Base-by-base conservation (phyloP, 2,797 vertebrate genomes). In the Protosalanx chinensis region DNA sequence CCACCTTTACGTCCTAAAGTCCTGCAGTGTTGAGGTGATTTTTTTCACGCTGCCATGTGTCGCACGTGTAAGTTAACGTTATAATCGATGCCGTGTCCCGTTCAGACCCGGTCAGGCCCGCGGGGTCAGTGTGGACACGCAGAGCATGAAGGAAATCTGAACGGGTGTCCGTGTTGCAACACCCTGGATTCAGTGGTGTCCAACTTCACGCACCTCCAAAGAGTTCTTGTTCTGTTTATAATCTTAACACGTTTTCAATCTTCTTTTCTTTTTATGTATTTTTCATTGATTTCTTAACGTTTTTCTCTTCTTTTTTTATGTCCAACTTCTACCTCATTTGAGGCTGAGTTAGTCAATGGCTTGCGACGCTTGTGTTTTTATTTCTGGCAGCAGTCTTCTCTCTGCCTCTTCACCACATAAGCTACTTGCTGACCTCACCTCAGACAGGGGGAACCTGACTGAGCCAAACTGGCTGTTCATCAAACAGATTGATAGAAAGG, bases 301-400 rank as follows among this genome's bases (percentile, higher is more conserved):
- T 37, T 71, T 73, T 85, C 16, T 20, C 27, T 66, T n/a, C n/a
- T 82, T 75, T 82, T 76, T 23, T 20, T 49, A 49, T n/a, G 57
- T 76, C 80, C 46, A 82, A 81, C 76, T 89, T 88, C 90, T 91
- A 92, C 90, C 90, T 92, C 90, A 68, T 56, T 51, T 64, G 68
- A 90, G 79, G 87, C 86, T 88, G 87, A 80, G 80, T 85, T 59
- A 32, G 18, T 60, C 51, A 79, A 77, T 68, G 30, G 79, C 76
- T 74, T 8, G 10, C 41, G 41, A 13, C 2, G 41, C 8, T 46
- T 0, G 41, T 46, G 7, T 46, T 46, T 46, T 13, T 13, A 3
- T 46, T 46, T 46, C 41, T 46, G 41, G 5, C 41, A 46, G 41
- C 13, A 12, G 10, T 12, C 41, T 46, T 46, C 41, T 46, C 2